Base-by-base conservation (phyloP, 1,140 invertebrate genomes). In the Procambarus virginalis region DNA sequence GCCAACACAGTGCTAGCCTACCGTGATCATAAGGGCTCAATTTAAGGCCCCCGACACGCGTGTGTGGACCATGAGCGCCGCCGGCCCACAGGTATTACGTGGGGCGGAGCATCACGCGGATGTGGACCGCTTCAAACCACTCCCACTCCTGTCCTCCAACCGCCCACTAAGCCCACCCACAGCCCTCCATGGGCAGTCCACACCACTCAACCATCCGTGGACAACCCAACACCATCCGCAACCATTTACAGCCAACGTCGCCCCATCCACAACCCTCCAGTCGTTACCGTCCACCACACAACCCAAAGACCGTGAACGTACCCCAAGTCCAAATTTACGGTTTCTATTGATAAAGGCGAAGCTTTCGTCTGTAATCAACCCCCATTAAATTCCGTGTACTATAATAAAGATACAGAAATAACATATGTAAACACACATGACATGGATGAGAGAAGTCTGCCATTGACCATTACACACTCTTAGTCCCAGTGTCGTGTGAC, bases 81-180 rank as follows among this genome's bases (percentile, higher is more conserved):
- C 49, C 55, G 84, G 84, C 70, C 70, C 73, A 85, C 73, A 85
- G 84, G 75, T 77, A 76, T 85, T 85, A 85, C 84, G 55, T 34
- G 84, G 73, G 84, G 84, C 84, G 84, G 84, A 77, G 84, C 84
- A 73, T 77, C 84, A 85, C 84, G 34, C 84, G 84, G 84, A 85
- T 85, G 84, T 85, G 73, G 49, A 75, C 84, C 70, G 84, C 84
- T 77, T 77, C 84, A 76, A 64, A 85, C 84, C 84, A 85, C 84
- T 85, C 84, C 84, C 84, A 85, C 84, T 85, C 84, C 46, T 75
- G 70, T 75, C 84, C 49, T 77, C 73, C 84, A 58, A 64, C 70
- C 84, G 84, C 70, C 84, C 84, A 75, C 68, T 34, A 70, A 75
- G 79, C 79, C 79, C 79, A 81, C 80, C 80, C 84, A 85, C 83